Conservation (phyloP, 2,888 invertebrate species). For the Spilarctia lutea region DNA sequence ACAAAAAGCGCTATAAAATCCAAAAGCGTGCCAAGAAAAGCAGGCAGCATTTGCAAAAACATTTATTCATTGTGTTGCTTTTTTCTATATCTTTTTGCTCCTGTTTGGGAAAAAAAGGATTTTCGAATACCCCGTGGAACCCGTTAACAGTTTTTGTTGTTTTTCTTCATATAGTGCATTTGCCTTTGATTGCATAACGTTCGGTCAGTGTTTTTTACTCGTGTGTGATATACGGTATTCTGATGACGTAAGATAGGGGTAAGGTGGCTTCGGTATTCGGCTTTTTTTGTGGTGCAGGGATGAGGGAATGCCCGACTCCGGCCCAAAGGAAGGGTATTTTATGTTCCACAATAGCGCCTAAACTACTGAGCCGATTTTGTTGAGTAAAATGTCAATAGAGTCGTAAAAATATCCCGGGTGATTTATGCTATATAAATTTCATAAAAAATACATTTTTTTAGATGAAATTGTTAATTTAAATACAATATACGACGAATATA, state of each 20-base stretch:
- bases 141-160: conserved; percentile 80
- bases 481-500: too few species aligned
- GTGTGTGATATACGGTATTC: conserved; percentile 20
- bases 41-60: conserved; percentile 80
- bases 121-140: conserved; percentile 64
- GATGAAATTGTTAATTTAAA: too few species aligned
- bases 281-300: neutral
- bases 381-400: too few species aligned
- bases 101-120: conserved; percentile 68
- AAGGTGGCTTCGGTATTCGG: neutral
- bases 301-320: neutral
- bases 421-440: too few species aligned
- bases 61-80: conserved; percentile 74
- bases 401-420: too few species aligned
- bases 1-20: conserved; percentile 41
- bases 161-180: conserved; percentile 48
- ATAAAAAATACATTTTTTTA: too few species aligned
- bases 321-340: too few species aligned
- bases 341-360: too few species aligned
- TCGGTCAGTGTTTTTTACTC: conserved; percentile 47
- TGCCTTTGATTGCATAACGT: conserved; percentile 49
- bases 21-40: conserved; percentile 83
- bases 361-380: too few species aligned
- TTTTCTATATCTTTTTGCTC: conserved; percentile 76
- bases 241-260: conserved; percentile 14